Base-by-base conservation (phyloP, 2,888 invertebrate genomes). In the Drosophila tanythrix region DNA sequence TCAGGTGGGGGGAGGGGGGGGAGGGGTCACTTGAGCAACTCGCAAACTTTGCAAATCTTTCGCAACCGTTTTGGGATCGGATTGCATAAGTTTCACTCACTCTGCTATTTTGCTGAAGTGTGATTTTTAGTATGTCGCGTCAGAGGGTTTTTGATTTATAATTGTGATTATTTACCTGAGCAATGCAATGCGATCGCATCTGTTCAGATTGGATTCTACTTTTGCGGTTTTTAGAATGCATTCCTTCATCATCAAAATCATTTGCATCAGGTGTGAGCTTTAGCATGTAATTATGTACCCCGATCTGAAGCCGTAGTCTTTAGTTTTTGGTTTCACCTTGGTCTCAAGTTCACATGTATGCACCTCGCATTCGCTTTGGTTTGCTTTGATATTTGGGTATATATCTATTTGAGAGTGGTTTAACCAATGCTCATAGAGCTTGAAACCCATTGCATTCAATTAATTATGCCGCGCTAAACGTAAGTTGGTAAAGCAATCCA, bases 391-490 rank as follows among this genome's bases (percentile, higher is more conserved):
- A 31, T 33, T 43, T 46, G 1, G 8, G 33, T 31, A 25, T n/a
- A 38, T 27, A 40, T 40, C 10, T 51, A 35, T 31, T 27, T 58
- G n/a, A 31, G 21, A n/a, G n/a, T n/a, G 10, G 11, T 58, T 35
- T 70, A 50, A 48, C 35, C 29, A 52, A n/a, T 38, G 61, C 48
- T 58, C 40, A 51, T 65, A 51, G 40, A 57, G 48, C 46, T 46
- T 64, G 63, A 67, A 70, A 52, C 27, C 38, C n/a, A 53, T 79
- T 46, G 57, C 70, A 70, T 88, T 78, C 66, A 74, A 76, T 74
- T 70, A 71, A 70, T 77, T 77, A 88, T 89, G 85, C 85, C 67
- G 82, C 70, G 89, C 79, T 73, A 82, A 89, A 79, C 84, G 46
- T 15, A 25, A 76, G 79, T 77, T 89, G 76, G 71, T 84, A 66